Conservation (phyloP, 1,140 invertebrate species). For the Bombus turneri region DNA sequence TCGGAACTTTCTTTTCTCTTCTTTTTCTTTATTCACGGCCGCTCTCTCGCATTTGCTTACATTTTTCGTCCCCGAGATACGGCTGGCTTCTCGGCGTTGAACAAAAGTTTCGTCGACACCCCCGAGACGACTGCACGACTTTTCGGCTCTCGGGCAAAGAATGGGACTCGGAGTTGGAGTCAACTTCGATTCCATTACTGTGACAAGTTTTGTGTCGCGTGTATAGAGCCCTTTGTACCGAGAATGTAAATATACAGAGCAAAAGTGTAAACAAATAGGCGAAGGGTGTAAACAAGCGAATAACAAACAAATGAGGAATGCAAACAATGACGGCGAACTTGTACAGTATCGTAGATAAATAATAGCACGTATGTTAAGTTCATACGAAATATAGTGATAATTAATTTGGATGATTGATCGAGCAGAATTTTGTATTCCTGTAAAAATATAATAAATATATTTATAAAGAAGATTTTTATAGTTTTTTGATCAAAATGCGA, state of each 20-base stretch:
- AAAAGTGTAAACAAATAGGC: neutral
- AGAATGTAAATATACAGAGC: neutral
- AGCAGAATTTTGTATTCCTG: too few species aligned
- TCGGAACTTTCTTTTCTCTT: neutral
- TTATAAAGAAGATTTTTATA: too few species aligned
- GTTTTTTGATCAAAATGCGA: too few species aligned
- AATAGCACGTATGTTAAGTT: too few species aligned
- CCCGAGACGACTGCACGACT: neutral
- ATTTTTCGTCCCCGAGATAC: neutral
- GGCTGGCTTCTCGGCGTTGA: neutral
- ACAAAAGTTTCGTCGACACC: neutral
- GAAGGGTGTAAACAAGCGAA: neutral
- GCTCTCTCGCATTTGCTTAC: slow-evolving; percentile 2
- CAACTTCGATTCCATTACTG: slow-evolving; percentile 9
- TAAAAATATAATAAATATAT: too few species aligned
- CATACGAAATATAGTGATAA: too few species aligned
- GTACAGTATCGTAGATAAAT: neutral
- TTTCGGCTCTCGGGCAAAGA: neutral
- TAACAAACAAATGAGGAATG: neutral
- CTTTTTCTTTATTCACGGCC: neutral
- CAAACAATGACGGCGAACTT: neutral
- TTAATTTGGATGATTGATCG: too few species aligned
- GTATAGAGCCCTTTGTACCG: too few species aligned
- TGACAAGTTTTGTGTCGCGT: neutral
- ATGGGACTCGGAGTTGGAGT: neutral